phyloP scores from a whole-genome alignment of 2,888 invertebrate genomes.

The Diplazon laetatorius region DNA sequence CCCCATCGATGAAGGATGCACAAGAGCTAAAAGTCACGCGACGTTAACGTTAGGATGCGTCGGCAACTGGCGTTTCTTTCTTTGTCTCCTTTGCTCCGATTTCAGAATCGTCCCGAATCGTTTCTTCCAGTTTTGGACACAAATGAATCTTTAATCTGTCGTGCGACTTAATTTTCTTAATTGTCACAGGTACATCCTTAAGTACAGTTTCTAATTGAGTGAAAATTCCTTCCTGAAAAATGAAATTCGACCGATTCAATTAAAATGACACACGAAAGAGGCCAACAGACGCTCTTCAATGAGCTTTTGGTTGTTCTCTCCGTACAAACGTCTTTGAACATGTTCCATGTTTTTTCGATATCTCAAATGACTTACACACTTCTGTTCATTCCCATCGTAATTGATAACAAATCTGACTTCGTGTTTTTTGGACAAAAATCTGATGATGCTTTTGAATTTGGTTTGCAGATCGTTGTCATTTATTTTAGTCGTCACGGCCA shows the following conservation, averaged over 20 bases:
- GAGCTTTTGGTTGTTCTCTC: too few species aligned
- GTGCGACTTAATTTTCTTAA: conserved; percentile 2
- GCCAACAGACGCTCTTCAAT: too few species aligned
- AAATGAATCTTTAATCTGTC: conserved; percentile 40
- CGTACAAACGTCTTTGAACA: too few species aligned
- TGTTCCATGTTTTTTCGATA: too few species aligned
- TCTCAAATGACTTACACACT: conserved; percentile 64
- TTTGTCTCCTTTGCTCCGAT: neutral
- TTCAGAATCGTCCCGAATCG: neutral
- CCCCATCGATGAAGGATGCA: neutral
- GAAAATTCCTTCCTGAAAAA: conserved; percentile 35
- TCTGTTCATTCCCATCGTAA: conserved; percentile 65
- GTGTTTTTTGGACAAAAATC: conserved; percentile 76
- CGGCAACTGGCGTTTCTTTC: neutral
- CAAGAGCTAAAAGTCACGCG: neutral
- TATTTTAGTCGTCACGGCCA: conserved; percentile 77
- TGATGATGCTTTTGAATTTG: conserved; percentile 78
- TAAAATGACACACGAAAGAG: too few species aligned
- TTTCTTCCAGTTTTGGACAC: conserved; percentile 19
- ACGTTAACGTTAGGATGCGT: neutral
- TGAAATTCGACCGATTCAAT: neutral
- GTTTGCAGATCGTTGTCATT: conserved; percentile 77
- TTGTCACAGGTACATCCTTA: conserved; percentile 1
- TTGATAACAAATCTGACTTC: conserved; percentile 76
- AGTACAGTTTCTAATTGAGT: conserved; percentile 27